phyloP scores from a whole-genome alignment of 2,888 invertebrate genomes.

The Mimachlamys varia region DNA sequence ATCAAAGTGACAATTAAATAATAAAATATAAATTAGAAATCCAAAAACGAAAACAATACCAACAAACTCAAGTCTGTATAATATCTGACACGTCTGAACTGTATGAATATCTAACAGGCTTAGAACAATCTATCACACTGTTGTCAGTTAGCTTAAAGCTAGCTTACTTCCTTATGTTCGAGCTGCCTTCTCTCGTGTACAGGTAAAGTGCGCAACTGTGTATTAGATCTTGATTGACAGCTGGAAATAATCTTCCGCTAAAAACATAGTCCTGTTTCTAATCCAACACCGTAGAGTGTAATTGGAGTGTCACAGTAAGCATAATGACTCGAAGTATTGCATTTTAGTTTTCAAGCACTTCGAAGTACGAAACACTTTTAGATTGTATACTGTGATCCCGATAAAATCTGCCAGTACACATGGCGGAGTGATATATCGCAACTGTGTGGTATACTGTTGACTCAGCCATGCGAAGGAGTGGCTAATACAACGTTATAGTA shows the following conservation, averaged over 20 bases:
- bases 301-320: not conserved
- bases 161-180: constrained; percentile 25
- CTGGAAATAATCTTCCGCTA: not conserved
- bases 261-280: not conserved
- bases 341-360: not conserved
- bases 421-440: constrained; percentile 32
- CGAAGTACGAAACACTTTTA: not conserved
- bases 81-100: not conserved
- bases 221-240: constrained; percentile 28
- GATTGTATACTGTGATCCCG: not conserved
- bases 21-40: too few relatives aligned
- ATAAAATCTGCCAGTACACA: constrained; percentile 19
- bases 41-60: too few relatives aligned
- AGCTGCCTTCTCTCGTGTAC: not conserved
- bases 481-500: constrained; percentile 58
- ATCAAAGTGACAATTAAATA: too few relatives aligned
- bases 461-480: constrained; percentile 65
- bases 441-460: constrained; percentile 36
- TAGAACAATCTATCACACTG: not conserved
- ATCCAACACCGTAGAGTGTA: not conserved
- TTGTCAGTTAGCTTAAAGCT: not conserved
- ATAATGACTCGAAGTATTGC: not conserved
- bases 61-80: not conserved
- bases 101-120: not conserved
- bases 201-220: constrained; percentile 36